Percentiles rank a stretch among this genome's conserved stretches.
phyloP scores from a whole-genome alignment of 2,888 invertebrate genomes.

The Stenotaenia linearis region DNA sequence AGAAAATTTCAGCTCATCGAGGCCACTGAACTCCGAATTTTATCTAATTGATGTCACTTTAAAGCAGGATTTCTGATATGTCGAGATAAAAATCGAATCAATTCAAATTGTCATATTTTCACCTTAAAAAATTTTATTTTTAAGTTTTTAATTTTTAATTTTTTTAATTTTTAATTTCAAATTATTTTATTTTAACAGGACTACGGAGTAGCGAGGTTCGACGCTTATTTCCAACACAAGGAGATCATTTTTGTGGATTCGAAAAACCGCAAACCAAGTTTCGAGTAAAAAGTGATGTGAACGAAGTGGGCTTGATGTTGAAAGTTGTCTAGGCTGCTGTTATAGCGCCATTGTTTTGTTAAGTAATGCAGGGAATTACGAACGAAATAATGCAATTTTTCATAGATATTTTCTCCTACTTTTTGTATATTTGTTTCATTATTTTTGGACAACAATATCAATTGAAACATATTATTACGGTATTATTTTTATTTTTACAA shows the following conservation, averaged over 20 bases:
- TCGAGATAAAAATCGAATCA: no score
- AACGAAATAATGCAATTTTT: constrained; percentile 7
- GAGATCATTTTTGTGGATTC: constrained; percentile 27
- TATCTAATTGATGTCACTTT: not conserved
- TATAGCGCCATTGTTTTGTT: not conserved
- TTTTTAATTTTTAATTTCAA: not conserved
- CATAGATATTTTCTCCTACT: not conserved
- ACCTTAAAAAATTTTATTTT: not conserved
- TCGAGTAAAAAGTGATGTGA: not conserved
- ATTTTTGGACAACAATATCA: not conserved
- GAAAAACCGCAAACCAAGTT: constrained; percentile 10
- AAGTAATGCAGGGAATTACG: not conserved
- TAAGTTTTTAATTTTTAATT: not conserved
- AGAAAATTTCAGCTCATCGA: not conserved
- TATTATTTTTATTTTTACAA: not conserved
- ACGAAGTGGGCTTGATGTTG: not conserved
- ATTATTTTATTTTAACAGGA: constrained; percentile 52
- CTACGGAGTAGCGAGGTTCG: constrained; percentile 59
- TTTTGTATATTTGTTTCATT: not conserved
- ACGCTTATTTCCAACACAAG: constrained; percentile 56
- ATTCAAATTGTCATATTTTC: not conserved
- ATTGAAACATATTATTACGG: not conserved
- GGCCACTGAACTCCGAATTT: not conserved
- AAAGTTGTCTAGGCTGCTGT: not conserved
- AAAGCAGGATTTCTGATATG: not conserved